Percentiles rank a stretch among this genome's conserved stretches.
Evolutionary conservation across 2,888 invertebrate species (phyloP).

Genomic region (Xanthorhoe designata): DNA sequence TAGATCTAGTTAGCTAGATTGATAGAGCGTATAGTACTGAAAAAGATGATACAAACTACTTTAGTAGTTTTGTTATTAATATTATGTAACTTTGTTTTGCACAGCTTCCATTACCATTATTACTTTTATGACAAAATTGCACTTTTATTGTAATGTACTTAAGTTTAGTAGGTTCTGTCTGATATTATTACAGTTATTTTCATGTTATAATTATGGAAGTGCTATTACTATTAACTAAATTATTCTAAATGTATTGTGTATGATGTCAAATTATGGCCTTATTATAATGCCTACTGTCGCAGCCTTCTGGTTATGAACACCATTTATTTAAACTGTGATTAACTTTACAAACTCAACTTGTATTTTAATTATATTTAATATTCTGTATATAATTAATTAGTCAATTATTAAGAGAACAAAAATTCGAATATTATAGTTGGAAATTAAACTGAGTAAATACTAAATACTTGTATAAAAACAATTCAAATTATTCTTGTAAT

Average conservation of each 20-base stretch:
- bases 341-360: slow-evolving; percentile 77
- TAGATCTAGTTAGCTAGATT: slow-evolving; percentile 44
- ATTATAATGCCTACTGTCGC: slow-evolving; percentile 63
- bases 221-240: slow-evolving; percentile 54
- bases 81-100: slow-evolving; percentile 30
- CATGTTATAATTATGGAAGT: slow-evolving; percentile 47
- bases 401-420: slow-evolving; percentile 65
- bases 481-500: slow-evolving; percentile 34
- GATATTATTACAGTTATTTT: slow-evolving; percentile 62
- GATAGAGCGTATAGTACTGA: slow-evolving; percentile 34
- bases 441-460: slow-evolving; percentile 43
- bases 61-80: slow-evolving; percentile 25
- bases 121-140: slow-evolving; percentile 41
- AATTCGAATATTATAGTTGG: slow-evolving; percentile 56
- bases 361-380: slow-evolving; percentile 57
- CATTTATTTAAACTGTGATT: slow-evolving; percentile 80
- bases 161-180: slow-evolving; percentile 63
- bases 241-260: slow-evolving; percentile 52
- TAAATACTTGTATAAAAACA: slow-evolving; percentile 49
- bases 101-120: slow-evolving; percentile 37
- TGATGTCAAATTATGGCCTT: slow-evolving; percentile 63
- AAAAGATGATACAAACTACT: slow-evolving; percentile 23
- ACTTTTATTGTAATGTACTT: slow-evolving; percentile 68
- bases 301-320: slow-evolving; percentile 73
- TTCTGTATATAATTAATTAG: slow-evolving; percentile 61